Evolutionary conservation across 2,888 invertebrate genomes (phyloP), one percentile per base, ranked within the genome.

Genomic region (Galeruca laticollis): DNA sequence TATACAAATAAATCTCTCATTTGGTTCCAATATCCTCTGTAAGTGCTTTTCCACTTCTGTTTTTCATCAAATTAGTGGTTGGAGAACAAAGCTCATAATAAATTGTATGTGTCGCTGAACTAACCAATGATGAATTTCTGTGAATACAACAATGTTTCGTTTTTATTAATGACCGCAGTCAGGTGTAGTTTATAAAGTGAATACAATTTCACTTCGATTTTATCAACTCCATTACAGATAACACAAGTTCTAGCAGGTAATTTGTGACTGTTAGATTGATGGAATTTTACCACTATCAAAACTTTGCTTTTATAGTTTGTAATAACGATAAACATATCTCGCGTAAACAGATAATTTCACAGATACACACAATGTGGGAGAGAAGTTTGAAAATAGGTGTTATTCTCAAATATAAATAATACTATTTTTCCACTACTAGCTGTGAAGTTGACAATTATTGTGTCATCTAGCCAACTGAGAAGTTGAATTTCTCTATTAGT

Each of bases 111-210:
- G 49, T 20, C 49, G 49, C 20, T 49, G 49, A 49, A 20, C 15
- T 20, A 49, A 49, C 49, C 20, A 49, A 49, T 49, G 49, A 49
- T 49, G 49, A 49, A 49, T 49, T 18, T 20, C 49, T 26, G n/a
- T 18, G 54, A 52, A 51, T 21, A 54, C 43, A 54, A 63, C 54
- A 54, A 31, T 63, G 54, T 63, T 54, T 52, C 40, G 62, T 63
- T 56, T 63, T 63, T 63, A 63, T 63, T 54, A 63, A 63, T 63
- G 43, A 54, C 54, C 40, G 26, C 63, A 63, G 11, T 63, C 63
- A 56, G 18, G 63, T 37, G 52, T 40, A 56, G 63, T 54, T 63
- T 63, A 63, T 63, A 37, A 54, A 63, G 63, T 54, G 37, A 37
- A 63, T 63, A 54, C 11, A 15, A 61, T 61, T 61, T 60, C 31